phyloP scores from a whole-genome alignment of 2,797 vertebrate genomes.

The Threskiornis aethiopicus region DNA sequence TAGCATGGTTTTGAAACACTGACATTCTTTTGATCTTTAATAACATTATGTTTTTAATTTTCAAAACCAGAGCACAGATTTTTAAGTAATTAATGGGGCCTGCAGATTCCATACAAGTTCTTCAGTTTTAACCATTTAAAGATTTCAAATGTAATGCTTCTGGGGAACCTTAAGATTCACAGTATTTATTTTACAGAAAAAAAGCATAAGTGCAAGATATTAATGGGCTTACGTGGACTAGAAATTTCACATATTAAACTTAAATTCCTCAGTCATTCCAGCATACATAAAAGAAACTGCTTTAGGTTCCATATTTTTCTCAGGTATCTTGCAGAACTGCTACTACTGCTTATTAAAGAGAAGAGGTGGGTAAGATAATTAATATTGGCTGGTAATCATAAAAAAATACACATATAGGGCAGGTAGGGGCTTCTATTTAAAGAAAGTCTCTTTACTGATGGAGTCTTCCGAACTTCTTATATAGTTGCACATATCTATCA shows the following conservation, averaged over 20 bases:
- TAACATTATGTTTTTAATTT: not conserved
- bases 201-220: not conserved
- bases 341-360: not conserved
- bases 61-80: not conserved
- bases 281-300: not conserved
- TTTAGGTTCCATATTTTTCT: not conserved
- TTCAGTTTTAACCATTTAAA: not conserved
- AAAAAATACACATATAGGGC: not conserved
- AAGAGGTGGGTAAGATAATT: not conserved
- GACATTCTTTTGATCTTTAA: not conserved
- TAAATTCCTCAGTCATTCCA: not conserved
- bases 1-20: not conserved
- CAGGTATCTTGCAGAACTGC: not conserved
- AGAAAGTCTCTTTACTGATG: not conserved
- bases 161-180: not conserved
- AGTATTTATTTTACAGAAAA: not conserved
- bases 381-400: constrained; percentile 26
- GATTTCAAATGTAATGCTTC: not conserved
- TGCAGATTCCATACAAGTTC: not conserved
- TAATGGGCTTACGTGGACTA: not conserved
- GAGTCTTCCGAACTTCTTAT: not conserved
- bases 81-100: not conserved
- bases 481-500: not conserved
- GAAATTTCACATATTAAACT: not conserved
- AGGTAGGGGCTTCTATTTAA: not conserved